A percentile compares a stretch with the other conserved stretches of the same genome.
Evolutionary conservation across 2,113 vertebrate genomes (phyloP).

Genomic region (Cynopterus brachyotis): DNA sequence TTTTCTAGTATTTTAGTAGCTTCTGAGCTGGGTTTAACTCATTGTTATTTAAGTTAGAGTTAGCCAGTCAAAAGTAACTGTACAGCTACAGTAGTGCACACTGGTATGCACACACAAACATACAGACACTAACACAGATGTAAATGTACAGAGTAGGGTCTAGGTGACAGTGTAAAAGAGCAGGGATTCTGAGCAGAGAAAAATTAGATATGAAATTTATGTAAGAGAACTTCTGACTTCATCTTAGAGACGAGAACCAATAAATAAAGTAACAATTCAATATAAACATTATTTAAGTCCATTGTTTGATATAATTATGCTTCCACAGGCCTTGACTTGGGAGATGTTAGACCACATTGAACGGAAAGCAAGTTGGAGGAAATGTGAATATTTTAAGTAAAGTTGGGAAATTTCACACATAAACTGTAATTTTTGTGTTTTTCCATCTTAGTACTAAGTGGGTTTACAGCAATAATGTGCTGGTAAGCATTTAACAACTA

Average conservation of each 20-base stretch:
- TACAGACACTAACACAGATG: neutral
- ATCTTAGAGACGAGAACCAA: neutral
- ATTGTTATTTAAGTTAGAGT: constrained; percentile 42
- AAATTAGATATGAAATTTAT: neutral
- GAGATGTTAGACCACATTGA: neutral
- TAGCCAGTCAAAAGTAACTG: neutral
- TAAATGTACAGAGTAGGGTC: neutral
- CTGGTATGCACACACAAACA: neutral
- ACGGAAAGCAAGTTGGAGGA: neutral
- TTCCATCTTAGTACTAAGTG: neutral
- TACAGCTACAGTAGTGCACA: neutral
- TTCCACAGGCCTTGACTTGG: neutral
- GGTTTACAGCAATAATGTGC: neutral
- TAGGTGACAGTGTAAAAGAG: neutral
- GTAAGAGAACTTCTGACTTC: neutral
- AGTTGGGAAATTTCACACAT: neutral
- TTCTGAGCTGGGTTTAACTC: neutral
- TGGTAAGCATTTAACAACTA: constrained; percentile 16
- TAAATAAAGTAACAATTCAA: neutral
- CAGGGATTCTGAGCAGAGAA: neutral
- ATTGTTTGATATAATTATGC: neutral
- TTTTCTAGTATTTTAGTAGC: constrained; percentile 34
- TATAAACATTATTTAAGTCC: neutral
- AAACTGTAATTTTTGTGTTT: neutral
- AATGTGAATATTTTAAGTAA: neutral